These are phyloP conservation scores for Yponomeuta evonymella DNA, from an alignment of 2,888 invertebrate genomes.

Conservation along the genomic window DNA sequence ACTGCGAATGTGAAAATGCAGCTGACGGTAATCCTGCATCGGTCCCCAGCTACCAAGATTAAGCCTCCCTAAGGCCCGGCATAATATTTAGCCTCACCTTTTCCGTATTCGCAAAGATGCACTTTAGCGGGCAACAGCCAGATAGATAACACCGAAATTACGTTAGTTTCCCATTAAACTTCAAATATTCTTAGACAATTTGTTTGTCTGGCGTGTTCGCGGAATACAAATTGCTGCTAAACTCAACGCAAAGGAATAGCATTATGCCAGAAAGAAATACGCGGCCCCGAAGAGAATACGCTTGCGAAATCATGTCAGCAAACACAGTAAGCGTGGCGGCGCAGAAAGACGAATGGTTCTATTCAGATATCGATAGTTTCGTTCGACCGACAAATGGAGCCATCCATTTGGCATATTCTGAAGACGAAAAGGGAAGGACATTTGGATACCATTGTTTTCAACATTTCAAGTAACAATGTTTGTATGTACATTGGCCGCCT, in stretches of 20 bases:
- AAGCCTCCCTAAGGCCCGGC: background rate
- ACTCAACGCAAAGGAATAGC: conserved; percentile 1
- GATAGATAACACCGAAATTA: conserved; percentile 49
- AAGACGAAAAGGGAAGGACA: conserved; percentile 49
- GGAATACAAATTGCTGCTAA: conserved; percentile 71
- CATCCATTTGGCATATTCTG: conserved; percentile 34
- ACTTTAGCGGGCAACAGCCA: conserved; percentile 21
- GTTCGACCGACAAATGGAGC: conserved; percentile 42
- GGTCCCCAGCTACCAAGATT: conserved; percentile 4
- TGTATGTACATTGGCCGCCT: background rate
- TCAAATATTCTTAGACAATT: conserved; percentile 63
- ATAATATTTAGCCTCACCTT: background rate
- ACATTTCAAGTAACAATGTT: conserved; percentile 41
- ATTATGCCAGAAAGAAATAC: conserved; percentile 57
- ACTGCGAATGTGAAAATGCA: conserved; percentile 46
- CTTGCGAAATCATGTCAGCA: conserved; percentile 23
- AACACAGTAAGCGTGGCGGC: background rate
- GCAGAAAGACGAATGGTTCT: conserved; percentile 3
- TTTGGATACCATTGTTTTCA: conserved; percentile 42
- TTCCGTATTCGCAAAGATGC: background rate
- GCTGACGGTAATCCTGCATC: conserved; percentile 23
- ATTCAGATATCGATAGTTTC: conserved; percentile 28
- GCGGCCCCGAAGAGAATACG: conserved; percentile 71
- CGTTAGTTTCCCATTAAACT: conserved; percentile 46
- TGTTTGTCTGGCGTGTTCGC: conserved; percentile 68